Evolutionary conservation across 2,113 vertebrate species (phyloP).

Genomic region (Cavia aperea): DNA sequence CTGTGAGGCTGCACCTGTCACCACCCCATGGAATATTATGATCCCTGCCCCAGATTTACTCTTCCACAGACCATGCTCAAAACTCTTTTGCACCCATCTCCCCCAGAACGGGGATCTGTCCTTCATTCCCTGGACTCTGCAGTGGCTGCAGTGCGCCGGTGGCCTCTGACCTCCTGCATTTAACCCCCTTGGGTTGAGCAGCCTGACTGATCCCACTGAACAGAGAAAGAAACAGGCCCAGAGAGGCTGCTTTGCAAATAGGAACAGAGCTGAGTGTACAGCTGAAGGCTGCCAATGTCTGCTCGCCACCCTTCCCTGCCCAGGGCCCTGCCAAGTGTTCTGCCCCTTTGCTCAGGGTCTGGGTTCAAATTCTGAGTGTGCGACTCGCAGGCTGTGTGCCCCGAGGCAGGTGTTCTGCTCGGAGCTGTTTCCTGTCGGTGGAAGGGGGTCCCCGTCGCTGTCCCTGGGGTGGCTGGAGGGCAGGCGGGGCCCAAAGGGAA

Average conservation of each 20-base stretch:
- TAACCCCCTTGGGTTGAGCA: neutral
- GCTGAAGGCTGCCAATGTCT: neutral
- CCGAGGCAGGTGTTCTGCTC: neutral
- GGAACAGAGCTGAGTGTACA: no score
- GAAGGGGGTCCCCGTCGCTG: neutral
- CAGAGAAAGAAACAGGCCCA: neutral
- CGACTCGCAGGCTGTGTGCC: neutral
- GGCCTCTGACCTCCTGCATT: neutral
- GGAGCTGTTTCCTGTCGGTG: neutral
- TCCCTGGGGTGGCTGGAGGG: fast-evolving
- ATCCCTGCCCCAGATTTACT: neutral
- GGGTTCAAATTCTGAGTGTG: neutral
- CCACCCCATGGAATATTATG: neutral
- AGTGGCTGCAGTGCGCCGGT: no score
- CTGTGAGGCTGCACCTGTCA: neutral
- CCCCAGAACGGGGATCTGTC: neutral
- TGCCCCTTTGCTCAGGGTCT: neutral
- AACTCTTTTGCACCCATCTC: neutral
- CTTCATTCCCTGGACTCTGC: neutral
- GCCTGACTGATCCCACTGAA: neutral
- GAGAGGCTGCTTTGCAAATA: neutral
- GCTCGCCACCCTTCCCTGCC: neutral
- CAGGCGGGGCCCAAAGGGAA: neutral
- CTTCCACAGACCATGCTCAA: neutral
- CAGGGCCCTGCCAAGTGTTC: neutral